Conservation (phyloP, 2,797 vertebrate genomes). For the Ctenosaura bakeri region DNA sequence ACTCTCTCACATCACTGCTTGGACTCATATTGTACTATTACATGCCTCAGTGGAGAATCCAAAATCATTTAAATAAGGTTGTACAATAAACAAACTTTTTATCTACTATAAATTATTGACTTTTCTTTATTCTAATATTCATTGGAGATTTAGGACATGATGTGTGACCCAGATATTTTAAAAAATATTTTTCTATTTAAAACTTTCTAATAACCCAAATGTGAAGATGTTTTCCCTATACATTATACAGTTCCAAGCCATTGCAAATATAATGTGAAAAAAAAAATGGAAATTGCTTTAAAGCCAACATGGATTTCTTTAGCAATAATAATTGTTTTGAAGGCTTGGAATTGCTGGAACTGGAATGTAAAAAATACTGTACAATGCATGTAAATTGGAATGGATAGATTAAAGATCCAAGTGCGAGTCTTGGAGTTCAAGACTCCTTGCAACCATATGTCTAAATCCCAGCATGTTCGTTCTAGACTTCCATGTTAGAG, state of each 20-base stretch:
- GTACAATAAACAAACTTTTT: constrained; percentile 20
- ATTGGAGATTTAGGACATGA: constrained; percentile 16
- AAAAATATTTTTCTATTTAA: constrained; percentile 38
- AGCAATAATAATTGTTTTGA: constrained; percentile 33
- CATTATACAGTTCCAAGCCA: constrained; percentile 38
- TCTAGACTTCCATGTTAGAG: constrained; percentile 17
- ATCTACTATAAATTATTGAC: constrained; percentile 4
- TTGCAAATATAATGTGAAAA: constrained; percentile 39
- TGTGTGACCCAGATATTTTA: constrained; percentile 37
- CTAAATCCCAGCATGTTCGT: neutral
- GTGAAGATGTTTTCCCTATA: constrained; percentile 18
- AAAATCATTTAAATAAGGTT: constrained; percentile 18
- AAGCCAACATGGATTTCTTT: constrained; percentile 48
- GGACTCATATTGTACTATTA: no score
- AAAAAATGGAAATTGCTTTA: constrained; percentile 41
- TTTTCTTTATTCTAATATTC: constrained; percentile 27
- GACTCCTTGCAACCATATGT: constrained; percentile 24
- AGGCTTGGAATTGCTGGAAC: constrained; percentile 39
- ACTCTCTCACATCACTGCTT: no score
- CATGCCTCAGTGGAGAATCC: neutral
- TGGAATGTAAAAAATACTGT: constrained; percentile 31
- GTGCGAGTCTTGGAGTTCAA: constrained; percentile 29
- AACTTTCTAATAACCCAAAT: constrained; percentile 30
- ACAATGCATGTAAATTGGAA: constrained; percentile 24
- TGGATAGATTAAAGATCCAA: constrained; percentile 28